phyloP scores from a whole-genome alignment of 2,888 invertebrate genomes.

The Omphaloscelis lunosa region DNA sequence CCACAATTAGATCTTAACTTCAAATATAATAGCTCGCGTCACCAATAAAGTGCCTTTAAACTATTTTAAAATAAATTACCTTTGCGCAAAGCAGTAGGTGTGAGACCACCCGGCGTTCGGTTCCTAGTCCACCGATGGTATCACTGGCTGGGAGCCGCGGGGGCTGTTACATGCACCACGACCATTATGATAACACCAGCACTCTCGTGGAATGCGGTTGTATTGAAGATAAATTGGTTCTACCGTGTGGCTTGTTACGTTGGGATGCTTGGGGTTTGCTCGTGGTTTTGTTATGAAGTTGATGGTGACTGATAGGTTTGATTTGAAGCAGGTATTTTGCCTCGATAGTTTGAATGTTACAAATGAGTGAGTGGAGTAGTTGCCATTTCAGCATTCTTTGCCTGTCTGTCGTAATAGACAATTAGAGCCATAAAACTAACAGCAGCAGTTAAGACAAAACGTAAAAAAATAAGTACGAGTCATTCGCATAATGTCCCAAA shows the following conservation, averaged over 20 bases:
- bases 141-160: constrained; percentile 45
- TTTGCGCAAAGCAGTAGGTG: constrained; percentile 41
- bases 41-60: constrained; percentile 29
- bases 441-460: not conserved
- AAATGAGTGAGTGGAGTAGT: too few relatives aligned
- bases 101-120: constrained; percentile 52
- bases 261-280: constrained; percentile 19
- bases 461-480: not conserved
- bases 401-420: not conserved
- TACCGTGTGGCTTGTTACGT: constrained; percentile 27
- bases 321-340: not conserved
- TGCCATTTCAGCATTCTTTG: not conserved
- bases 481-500: not conserved
- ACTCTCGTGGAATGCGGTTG: constrained; percentile 54
- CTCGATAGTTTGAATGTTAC: not conserved
- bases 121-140: constrained; percentile 49
- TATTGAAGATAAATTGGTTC: constrained; percentile 43
- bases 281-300: not conserved
- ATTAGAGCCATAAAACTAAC: not conserved
- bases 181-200: constrained; percentile 41
- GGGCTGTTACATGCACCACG: constrained; percentile 47
- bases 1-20: constrained; percentile 2
- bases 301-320: not conserved
- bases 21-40: constrained; percentile 31
- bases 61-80: constrained; percentile 44